Base-by-base conservation (phyloP, 2,797 vertebrate genomes). In the Arnoldichthys spilopterus region DNA sequence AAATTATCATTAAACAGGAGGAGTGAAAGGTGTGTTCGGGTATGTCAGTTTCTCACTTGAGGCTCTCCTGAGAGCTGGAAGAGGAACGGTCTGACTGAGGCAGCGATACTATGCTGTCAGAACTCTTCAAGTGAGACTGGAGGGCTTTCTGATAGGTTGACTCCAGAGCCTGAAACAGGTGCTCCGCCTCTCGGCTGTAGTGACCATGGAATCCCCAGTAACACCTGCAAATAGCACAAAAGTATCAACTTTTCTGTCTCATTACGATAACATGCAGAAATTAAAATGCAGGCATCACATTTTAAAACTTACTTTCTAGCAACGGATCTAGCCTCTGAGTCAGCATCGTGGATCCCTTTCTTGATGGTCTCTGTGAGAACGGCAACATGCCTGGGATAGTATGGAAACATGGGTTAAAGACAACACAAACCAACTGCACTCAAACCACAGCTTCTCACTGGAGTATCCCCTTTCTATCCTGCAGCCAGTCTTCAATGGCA, bases 191-290 rank as follows among this genome's bases (percentile, higher is more conserved):
- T 80, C 96, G 90, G 83, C 94, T 96, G 89, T 96, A 98, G 92
- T 99, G 97, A 56, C 94, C 93, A 28, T 98, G 97, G 90, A 99
- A 98, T 74, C 96, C 95, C 97, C 98, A 99, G 69, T 99, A 99
- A 88, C 97, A 99, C 86, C 97, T 99, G 70, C 0, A 62, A 40
- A 78, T 13, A 12, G n/a, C 1, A 58, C 0, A 49, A 34, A 56
- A 7, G 62, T 2, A 75, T 68, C 30, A 28, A 22, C 22, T 40
- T 28, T 4, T 8, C 5, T 16, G 62, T 15, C 45, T 37, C 9
- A 32, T 20, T 43, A 43, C 2, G 7, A 37, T 3, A 47, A 67
- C 24, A 66, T 56, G 4, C 6, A 63, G 8, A 47, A 9, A 22
- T 0, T n/a, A n/a, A 34, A 76, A 77, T 8, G 37, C 18, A 43